Conservation (phyloP, 2,888 invertebrate genomes). For the Polietes domitor region DNA sequence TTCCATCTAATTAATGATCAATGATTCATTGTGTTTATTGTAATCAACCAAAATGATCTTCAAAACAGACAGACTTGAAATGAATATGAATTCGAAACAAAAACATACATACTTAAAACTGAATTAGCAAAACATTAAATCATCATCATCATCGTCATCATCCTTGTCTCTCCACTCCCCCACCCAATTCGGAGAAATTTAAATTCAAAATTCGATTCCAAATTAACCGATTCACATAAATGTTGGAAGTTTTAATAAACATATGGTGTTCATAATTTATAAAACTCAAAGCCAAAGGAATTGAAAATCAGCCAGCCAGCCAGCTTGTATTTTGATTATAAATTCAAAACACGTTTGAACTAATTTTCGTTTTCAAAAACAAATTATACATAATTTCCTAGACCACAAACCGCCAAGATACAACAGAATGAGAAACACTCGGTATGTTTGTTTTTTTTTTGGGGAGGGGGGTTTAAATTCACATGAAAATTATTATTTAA, state of each 20-base stretch:
- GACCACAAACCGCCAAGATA: conserved; percentile 8
- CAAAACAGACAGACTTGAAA: neutral
- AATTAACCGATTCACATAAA: conserved; percentile 13
- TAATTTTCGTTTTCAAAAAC: conserved; percentile 49
- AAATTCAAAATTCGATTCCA: conserved; percentile 7
- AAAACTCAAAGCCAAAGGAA: too few species aligned
- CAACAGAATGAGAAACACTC: too few species aligned
- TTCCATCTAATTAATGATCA: conserved; percentile 14
- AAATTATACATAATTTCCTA: conserved; percentile 59
- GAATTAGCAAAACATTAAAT: conserved; percentile 57
- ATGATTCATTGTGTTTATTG: conserved; percentile 47
- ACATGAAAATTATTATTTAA: conserved; percentile 64
- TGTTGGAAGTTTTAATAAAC: conserved; percentile 7
- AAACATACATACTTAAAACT: conserved; percentile 39
- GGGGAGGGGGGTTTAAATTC: conserved; percentile 42
- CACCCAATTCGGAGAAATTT: conserved; percentile 10
- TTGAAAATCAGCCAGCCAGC: too few species aligned
- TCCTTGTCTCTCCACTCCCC: neutral
- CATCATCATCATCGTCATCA: neutral
- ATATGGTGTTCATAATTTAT: conserved; percentile 64
- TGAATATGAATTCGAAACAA: neutral
- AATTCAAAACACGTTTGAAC: conserved; percentile 62
- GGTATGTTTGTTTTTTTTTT: conserved; percentile 29
- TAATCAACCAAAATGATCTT: conserved; percentile 24
- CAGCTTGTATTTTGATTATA: conserved; percentile 30